These are phyloP conservation scores for Heliconius melpomene DNA, from an alignment of 1,140 invertebrate genomes.

Conservation along the genomic window DNA sequence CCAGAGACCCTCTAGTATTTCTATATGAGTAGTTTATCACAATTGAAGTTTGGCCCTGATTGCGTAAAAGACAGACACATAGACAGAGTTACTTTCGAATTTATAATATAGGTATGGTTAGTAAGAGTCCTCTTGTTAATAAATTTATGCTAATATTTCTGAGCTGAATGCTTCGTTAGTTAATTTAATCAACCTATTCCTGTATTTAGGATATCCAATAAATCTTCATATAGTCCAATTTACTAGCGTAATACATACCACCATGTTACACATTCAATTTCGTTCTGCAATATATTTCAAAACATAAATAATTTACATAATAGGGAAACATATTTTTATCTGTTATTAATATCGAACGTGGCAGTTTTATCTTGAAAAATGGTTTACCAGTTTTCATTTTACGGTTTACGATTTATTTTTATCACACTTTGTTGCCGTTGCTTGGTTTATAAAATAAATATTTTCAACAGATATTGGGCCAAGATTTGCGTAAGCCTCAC, in stretches of 20 bases:
- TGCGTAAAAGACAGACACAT: no score
- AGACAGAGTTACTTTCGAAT: no score
- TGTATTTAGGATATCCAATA: not conserved
- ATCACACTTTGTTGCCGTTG: conserved; percentile 5
- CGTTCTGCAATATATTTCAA: not conserved
- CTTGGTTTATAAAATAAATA: conserved; percentile 9
- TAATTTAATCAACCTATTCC: not conserved
- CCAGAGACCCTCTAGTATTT: no score
- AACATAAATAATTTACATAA: conserved; percentile 10
- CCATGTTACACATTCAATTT: not conserved
- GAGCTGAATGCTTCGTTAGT: not conserved
- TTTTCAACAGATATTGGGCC: conserved; percentile 18
- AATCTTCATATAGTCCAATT: not conserved
- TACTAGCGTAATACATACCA: not conserved
- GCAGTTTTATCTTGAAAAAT: conserved; percentile 10
- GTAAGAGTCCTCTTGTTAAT: no score
- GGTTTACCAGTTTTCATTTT: conserved; percentile 10
- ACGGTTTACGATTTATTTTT: not conserved
- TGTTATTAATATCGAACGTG: conserved; percentile 8
- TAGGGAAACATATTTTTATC: conserved; percentile 16
- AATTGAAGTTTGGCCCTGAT: no score
- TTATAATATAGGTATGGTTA: no score
- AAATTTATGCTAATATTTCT: not conserved
- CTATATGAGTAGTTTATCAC: no score
- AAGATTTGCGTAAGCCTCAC: conserved; percentile 28